These are phyloP conservation scores for Protomyctophum bolini DNA, from an alignment of 2,113 vertebrate genomes.

Conservation along the genomic window DNA sequence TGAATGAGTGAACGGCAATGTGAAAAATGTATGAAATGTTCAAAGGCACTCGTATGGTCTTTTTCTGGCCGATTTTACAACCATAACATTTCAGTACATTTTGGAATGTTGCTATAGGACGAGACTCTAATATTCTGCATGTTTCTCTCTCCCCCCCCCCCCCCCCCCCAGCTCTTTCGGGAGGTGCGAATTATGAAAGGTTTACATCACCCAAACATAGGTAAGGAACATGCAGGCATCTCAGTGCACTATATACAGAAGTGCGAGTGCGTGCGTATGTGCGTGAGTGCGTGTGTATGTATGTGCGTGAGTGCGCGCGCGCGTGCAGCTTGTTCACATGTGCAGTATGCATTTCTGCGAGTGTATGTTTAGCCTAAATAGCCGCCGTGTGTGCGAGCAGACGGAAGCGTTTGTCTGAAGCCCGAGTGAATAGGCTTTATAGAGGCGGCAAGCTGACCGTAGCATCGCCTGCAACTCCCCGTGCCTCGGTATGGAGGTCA, in stretches of 20 bases:
- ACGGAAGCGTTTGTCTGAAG: conserved; percentile 16
- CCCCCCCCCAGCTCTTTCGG: conserved; percentile 85
- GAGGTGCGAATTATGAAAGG: conserved; percentile 95
- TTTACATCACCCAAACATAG: conserved; percentile 92
- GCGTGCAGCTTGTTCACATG: background rate
- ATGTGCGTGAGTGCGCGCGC: background rate
- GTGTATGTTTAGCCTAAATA: conserved; percentile 5
- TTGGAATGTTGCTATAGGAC: too few species aligned
- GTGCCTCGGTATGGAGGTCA: conserved; percentile 48
- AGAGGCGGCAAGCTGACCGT: conserved; percentile 13
- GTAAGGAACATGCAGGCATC: conserved; percentile 71
- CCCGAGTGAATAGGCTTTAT: conserved; percentile 31
- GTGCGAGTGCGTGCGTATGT: background rate
- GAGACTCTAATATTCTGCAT: conserved; percentile 8
- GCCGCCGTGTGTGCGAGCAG: conserved; percentile 36
- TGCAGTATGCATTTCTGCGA: background rate
- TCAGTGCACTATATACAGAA: background rate
- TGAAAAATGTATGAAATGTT: background rate
- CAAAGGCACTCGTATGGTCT: background rate
- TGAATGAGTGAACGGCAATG: background rate
- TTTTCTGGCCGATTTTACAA: background rate
- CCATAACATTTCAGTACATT: background rate
- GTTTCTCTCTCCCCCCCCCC: conserved; percentile 58
- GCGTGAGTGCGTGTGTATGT: background rate
- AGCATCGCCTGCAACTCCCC: background rate